A percentile compares a stretch with the other conserved stretches of the same genome.
Evolutionary conservation across 1,140 invertebrate genomes (phyloP).

Genomic region (Ctenoplectra terminalis): DNA sequence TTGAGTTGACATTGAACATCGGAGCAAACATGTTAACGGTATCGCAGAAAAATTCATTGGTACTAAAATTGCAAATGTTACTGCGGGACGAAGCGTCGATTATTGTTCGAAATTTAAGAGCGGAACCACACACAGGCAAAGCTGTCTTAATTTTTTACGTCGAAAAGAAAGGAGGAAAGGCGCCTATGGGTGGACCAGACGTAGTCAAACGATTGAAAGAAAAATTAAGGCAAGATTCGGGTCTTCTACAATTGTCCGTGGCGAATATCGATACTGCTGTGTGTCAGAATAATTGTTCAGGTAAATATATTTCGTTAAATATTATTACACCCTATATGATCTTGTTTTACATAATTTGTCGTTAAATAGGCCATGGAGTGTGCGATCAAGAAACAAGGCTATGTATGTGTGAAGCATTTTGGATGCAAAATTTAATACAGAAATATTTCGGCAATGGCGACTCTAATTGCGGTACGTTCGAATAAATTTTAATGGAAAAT

Average conservation of each 20-base stretch:
- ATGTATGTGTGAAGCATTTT: conserved; percentile 97
- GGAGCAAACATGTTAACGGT: conserved; percentile 89
- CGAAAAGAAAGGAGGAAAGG: conserved; percentile 80
- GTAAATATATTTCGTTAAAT: conserved; percentile 70
- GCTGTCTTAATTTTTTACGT: conserved; percentile 87
- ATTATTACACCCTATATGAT: background rate
- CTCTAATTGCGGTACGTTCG: conserved; percentile 89
- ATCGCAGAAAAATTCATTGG: conserved; percentile 89
- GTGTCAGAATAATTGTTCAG: conserved; percentile 97
- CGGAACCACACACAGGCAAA: conserved; percentile 84
- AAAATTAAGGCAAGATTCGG: conserved; percentile 87
- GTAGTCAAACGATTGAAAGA: conserved; percentile 86
- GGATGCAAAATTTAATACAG: conserved; percentile 93
- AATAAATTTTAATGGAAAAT: conserved; percentile 10
- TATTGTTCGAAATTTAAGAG: conserved; percentile 85
- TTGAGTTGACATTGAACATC: conserved; percentile 91
- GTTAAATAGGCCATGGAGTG: conserved; percentile 88
- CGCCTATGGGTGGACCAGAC: conserved; percentile 83
- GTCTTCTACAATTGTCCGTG: conserved; percentile 89
- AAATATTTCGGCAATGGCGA: conserved; percentile 86
- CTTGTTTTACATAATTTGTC: conserved; percentile 29
- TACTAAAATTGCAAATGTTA: conserved; percentile 89
- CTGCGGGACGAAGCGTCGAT: conserved; percentile 88
- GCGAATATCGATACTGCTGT: conserved; percentile 90
- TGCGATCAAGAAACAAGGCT: conserved; percentile 92